Base-by-base conservation (phyloP, 2,113 vertebrate genomes). In the Percopsis transmontana region DNA sequence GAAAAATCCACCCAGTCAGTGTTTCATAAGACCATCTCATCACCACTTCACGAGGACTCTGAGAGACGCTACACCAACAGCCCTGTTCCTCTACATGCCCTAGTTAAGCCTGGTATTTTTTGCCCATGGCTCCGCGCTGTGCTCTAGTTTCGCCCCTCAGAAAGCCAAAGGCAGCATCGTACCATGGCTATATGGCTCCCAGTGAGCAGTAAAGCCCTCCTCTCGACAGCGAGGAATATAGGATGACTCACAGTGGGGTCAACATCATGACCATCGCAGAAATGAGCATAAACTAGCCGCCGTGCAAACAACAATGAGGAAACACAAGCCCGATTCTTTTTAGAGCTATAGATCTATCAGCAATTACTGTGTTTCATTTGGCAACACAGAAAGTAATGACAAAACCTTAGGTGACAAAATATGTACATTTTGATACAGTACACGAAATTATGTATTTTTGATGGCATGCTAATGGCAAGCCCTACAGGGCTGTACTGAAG, bases 61-160 rank as follows among this genome's bases (percentile, higher is more conserved):
- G 55, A 1, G 10, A 74, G 69, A 57, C 68, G 58, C 58, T 62
- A 33, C 27, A 33, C 67, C 72, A 57, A 58, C 64, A 75, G 72
- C 79, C 85, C 79, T 56, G 12, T 81, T 85, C 82, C 81, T 74
- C 45, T n/a, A 74, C 85, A 74, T 88, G 88, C 85, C 87, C 88
- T 87, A 90, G 61, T 84, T 88, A 85, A 73, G 75, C 64, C 75
- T 74, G 66, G 74, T 86, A 85, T 81, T 85, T n/a, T 85, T 74
- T 86, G 83, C 84, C 80, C 56, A 55, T 79, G 72, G 85, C 83
- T 86, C 72, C 70, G 74, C 73, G 82, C 82, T 61, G 58, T 87
- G 85, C 86, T 86, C 88, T 71, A 87, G 55, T 86, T 88, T 70
- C 56, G 51, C 58, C 61, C 16, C 44, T 58, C 70, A 76, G 57